phyloP scores from a whole-genome alignment of 2,888 invertebrate genomes.

The Biston stratarius region DNA sequence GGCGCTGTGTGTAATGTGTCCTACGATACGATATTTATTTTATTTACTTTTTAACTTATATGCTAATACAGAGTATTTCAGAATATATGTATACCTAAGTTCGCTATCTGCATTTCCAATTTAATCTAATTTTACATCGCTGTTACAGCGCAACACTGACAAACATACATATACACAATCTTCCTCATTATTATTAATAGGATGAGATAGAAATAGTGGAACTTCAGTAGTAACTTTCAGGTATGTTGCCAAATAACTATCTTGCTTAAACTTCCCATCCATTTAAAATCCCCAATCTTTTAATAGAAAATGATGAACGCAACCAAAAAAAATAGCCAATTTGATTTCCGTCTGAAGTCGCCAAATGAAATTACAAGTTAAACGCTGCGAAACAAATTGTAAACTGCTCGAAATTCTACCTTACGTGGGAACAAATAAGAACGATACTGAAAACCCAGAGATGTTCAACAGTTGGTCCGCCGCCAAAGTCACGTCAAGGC shows the following conservation, averaged over 20 bases:
- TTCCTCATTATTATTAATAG: too few species aligned
- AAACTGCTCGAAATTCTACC: conserved; percentile 18
- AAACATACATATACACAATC: too few species aligned
- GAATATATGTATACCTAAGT: too few species aligned
- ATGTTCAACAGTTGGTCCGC: conserved; percentile 53
- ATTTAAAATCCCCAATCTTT: conserved; percentile 2
- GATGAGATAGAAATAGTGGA: too few species aligned
- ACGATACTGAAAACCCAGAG: conserved; percentile 35
- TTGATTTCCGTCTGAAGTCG: conserved; percentile 42
- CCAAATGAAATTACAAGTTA: conserved; percentile 37
- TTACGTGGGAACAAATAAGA: conserved; percentile 33
- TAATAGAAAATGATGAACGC: conserved; percentile 13
- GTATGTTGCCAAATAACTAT: not conserved
- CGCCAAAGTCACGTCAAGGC: conserved; percentile 67
- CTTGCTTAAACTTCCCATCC: not conserved
- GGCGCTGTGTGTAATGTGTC: too few species aligned
- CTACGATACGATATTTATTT: too few species aligned
- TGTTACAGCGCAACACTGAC: too few species aligned
- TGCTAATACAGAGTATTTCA: too few species aligned
- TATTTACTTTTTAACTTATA: too few species aligned
- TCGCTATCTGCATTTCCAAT: too few species aligned
- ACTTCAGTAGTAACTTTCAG: not conserved
- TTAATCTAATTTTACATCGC: too few species aligned
- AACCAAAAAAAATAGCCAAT: conserved; percentile 26
- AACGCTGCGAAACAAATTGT: not conserved